Percentiles rank a stretch among this genome's conserved stretches.
Conservation (phyloP, 2,888 invertebrate genomes). For the Agonum fuliginosum region DNA sequence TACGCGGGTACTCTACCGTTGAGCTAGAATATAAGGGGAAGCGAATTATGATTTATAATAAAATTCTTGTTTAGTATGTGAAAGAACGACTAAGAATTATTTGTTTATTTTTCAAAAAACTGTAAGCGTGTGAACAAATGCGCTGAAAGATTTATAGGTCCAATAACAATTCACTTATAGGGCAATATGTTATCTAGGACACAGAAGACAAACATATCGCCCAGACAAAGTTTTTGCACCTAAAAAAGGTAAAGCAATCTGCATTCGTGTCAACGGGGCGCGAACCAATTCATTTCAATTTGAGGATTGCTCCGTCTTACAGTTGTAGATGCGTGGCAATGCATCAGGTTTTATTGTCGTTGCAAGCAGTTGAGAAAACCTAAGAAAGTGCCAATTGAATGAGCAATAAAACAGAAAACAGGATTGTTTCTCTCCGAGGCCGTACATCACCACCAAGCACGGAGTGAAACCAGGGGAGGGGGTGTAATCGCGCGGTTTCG, state of each 20-base stretch:
- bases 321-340: conserved; percentile 67
- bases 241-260: conserved; percentile 29
- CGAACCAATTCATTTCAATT: conserved; percentile 68
- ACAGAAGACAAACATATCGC: conserved; percentile 21
- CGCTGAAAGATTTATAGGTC: not conserved
- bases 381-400: conserved; percentile 74
- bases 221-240: conserved; percentile 21
- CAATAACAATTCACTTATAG: conserved; percentile 41
- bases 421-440: conserved; percentile 51
- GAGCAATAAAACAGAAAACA: conserved; percentile 70
- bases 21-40: too few relatives aligned
- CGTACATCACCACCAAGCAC: conserved; percentile 53
- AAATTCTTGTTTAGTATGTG: too few relatives aligned
- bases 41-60: too few relatives aligned
- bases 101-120: too few relatives aligned
- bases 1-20: too few relatives aligned
- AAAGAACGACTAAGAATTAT: too few relatives aligned
- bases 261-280: not conserved
- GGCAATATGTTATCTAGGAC: not conserved
- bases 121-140: too few relatives aligned
- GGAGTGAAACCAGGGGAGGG: not conserved
- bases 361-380: conserved; percentile 72
- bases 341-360: conserved; percentile 74
- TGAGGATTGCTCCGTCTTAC: conserved; percentile 62
- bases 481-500: conserved; percentile 47